Evolutionary conservation across 2,888 invertebrate species (phyloP), one percentile per base, ranked within the genome.

Genomic region (Hetaerina titia): DNA sequence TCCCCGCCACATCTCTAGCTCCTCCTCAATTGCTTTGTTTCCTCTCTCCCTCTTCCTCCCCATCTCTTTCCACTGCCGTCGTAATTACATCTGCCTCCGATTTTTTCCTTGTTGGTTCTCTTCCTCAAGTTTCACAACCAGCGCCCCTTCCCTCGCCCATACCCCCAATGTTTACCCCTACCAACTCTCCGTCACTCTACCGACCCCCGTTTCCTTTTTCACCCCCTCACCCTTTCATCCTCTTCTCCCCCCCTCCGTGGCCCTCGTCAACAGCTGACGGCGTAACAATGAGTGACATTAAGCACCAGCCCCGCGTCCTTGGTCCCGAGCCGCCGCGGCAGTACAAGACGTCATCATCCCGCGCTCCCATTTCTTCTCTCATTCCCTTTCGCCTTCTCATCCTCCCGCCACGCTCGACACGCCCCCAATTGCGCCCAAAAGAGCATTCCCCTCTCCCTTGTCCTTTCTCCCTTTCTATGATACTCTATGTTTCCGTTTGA

Each of bases 211-310:
- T 9, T 60, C 11, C 25, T 25, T 17, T 15, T 19, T 19, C 90
- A 2, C 25, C 58, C 60, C 90, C 9, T n/a, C 25, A 25, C 17
- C 90, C 60, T n/a, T n/a, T 25, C 58, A 58, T 11, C 60, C 22
- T 88, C 7, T n/a, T 90, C 90, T n/a, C 90, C n/a, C 25, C 74
- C 6, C 1, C 25, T 31, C 81, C 7, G 31, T 15, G 81, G 81
- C 81, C 31, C 81, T 81, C 81, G 31, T 81, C 81, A 81, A 81
- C 81, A 81, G 81, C 81, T 81, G 81, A 81, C 81, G 81, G 13
- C 81, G 81, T 31, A 15, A 81, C 81, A 81, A 31, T 81, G 81
- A 31, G 81, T 9, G 81, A 81, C 81, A 81, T 81, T 81, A 81
- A 81, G 25, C 81, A 31, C 81, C 81, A 81, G 81, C 25, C 31